A percentile compares a stretch with the other conserved stretches of the same genome.
Evolutionary conservation across 2,113 vertebrate genomes (phyloP).

Genomic region (Coturnix japonica): DNA sequence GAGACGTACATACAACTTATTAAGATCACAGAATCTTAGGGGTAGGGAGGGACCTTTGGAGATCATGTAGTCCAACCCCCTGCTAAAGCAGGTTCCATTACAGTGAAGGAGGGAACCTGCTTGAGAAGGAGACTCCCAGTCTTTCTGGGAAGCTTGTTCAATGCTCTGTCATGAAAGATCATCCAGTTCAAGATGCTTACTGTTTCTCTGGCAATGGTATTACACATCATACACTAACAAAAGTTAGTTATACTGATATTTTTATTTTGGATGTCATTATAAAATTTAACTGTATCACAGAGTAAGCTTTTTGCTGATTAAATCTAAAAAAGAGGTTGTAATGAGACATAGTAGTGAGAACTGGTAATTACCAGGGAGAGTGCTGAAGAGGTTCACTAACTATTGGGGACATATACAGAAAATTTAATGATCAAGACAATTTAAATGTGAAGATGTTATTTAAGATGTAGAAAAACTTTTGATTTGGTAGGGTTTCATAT

Average conservation of each 20-base stretch:
- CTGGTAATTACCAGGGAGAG: neutral
- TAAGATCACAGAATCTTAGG: neutral
- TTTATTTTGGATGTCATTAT: neutral
- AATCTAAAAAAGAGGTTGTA: neutral
- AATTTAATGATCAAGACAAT: neutral
- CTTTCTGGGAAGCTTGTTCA: too few species aligned
- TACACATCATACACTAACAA: neutral
- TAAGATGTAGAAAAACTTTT: neutral
- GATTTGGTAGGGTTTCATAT: neutral
- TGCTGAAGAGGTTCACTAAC: neutral
- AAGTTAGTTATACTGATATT: neutral
- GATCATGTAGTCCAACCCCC: too few species aligned
- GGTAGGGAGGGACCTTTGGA: too few species aligned
- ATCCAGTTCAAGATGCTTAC: neutral
- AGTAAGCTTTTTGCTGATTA: neutral
- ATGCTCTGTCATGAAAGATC: too few species aligned
- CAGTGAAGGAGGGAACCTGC: too few species aligned
- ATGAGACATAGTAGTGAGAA: neutral
- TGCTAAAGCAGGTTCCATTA: too few species aligned
- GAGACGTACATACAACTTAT: neutral
- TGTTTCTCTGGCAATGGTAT: neutral
- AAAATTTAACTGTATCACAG: neutral
- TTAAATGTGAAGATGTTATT: neutral
- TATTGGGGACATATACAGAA: neutral
- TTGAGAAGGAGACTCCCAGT: too few species aligned